Evolutionary conservation across 2,113 vertebrate genomes (phyloP), one percentile per base, ranked within the genome.

Genomic region (Pampusana beccarii): DNA sequence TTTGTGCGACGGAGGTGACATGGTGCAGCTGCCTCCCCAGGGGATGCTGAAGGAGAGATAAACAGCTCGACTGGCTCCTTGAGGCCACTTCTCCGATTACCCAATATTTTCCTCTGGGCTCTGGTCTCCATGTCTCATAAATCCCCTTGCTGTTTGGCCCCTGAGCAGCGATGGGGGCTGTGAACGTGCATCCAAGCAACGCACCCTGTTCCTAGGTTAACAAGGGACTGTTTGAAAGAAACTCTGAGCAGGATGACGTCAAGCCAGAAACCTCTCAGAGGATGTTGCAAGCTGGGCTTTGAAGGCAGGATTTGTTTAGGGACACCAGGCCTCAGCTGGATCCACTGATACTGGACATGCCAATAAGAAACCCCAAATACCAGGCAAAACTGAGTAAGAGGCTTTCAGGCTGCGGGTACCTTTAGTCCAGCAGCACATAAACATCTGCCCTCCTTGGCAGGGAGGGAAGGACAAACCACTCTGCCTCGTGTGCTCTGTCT

Each of bases 31-130:
- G 95, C 94, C 84, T 87, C 67, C 71, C 67, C 57, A 23, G 61
- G 95, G 78, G 28, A 34, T 80, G 28, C 74, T 16, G 67, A 42
- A 16, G 84, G 72, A 10, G 50, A 85, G 94, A 93, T 91, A 92
- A 83, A 96, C 65, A 95, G 73, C 82, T 58, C 42, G 50, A 26
- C 64, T 65, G 74, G 94, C 74, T 97, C 82, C 95, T 95, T 93
- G 18, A 65, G 71, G 92, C 92, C 71, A 13, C 92, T 93, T 77
- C 77, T 93, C 72, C 4, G 4, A 96, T 97, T 96, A 97, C 91
- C 67, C 96, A 94, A 69, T 95, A 54, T 97, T 98, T 98, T 97
- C 97, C 97, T 97, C 65, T 69, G 42, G 91, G 88, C 67, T 96
- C 83, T 77, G 96, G 60, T 97, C 95, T 73, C 20, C 53, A 25